A percentile compares a stretch with the other conserved stretches of the same genome.
These are phyloP conservation scores for Enteromius mattozi DNA, from an alignment of 2,797 vertebrate species.

Conservation along the genomic window DNA sequence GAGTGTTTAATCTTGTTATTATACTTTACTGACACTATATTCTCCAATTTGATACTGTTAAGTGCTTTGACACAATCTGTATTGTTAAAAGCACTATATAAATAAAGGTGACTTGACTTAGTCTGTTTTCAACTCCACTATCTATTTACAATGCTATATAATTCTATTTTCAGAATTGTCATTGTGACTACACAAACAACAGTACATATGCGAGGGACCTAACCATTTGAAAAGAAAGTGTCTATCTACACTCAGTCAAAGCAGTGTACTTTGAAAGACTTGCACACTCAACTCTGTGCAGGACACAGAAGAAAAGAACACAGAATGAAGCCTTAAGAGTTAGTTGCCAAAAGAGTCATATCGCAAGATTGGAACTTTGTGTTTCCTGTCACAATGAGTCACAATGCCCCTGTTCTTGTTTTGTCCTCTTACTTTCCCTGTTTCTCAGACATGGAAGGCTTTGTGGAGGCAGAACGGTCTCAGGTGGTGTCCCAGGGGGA, in stretches of 20 bases:
- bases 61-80: no score
- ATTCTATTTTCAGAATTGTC: not conserved
- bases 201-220: not conserved
- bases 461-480: conserved; percentile 86
- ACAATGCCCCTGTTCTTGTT: conserved; percentile 22
- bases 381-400: conserved; percentile 15
- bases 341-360: not conserved
- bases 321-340: not conserved
- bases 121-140: not conserved
- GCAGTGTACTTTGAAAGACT: not conserved
- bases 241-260: not conserved
- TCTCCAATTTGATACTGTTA: no score
- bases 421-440: conserved; percentile 15
- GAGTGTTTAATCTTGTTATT: no score
- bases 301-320: not conserved
- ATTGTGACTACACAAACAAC: not conserved
- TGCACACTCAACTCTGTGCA: not conserved
- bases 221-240: not conserved
- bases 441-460: conserved; percentile 91
- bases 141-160: not conserved
- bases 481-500: conserved; percentile 92
- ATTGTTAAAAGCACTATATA: no score
- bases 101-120: not conserved
- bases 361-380: conserved; percentile 11
- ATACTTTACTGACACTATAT: no score